Base-by-base conservation (phyloP, 1,140 invertebrate genomes). In the Laupala kohalensis region DNA sequence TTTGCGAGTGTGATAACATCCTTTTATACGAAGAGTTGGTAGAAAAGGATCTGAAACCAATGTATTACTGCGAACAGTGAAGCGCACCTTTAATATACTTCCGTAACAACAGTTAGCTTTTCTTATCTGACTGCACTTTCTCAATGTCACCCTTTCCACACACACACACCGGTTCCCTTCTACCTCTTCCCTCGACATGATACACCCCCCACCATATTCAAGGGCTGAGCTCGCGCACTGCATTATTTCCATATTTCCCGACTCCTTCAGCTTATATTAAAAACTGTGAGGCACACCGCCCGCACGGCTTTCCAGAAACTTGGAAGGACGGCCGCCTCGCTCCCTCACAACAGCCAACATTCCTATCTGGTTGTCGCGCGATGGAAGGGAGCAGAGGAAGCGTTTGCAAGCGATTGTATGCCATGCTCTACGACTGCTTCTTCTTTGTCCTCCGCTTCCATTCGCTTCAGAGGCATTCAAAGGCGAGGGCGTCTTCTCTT, bases 331-430 rank as follows among this genome's bases (percentile, higher is more conserved):
- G 28, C 25, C 37, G 69, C 63, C 71, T 53, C 64, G 28, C 25
- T 26, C 37, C 23, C 72, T 23, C 62, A 6, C 30, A 26, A 4
- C 67, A 71, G 53, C 71, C 72, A 72, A 64, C 65, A 72, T 72
- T 72, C 71, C 67, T 53, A 67, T 72, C 71, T 64, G 63, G 71
- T 68, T 64, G 27, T 68, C 25, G 25, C 71, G 30, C 68, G 71
- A 72, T 72, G 65, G 71, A 72, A 72, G 65, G 68, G 26, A 25
- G 27, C 27, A 13, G 25, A 28, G 27, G 65, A 26, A 64, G 25
- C 9, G 65, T 28, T 27, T 24, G 64, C 25, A 29, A 23, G 25
- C 28, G 63, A n/a, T n/a, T n/a, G n/a, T n/a, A n/a, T n/a, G n/a
- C n/a, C n/a, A n/a, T n/a, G n/a, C n/a, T n/a, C n/a, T n/a, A 2